Percentiles rank a stretch among this genome's conserved stretches.
These are phyloP conservation scores for Raja brachyura DNA, from an alignment of 2,113 vertebrate genomes.

Conservation along the genomic window DNA sequence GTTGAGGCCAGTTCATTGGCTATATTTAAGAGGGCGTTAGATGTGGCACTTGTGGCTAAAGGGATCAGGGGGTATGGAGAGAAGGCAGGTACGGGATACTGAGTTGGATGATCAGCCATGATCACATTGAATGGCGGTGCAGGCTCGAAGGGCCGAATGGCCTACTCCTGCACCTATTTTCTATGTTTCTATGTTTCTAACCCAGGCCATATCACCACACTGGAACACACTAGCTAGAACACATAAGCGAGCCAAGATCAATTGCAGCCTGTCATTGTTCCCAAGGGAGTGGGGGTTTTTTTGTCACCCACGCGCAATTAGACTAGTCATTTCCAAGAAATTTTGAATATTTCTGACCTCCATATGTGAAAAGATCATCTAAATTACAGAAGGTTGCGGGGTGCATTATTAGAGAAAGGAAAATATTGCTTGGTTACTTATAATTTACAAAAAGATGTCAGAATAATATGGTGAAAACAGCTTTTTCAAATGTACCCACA, in stretches of 20 bases:
- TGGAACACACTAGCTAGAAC: conserved; percentile 16
- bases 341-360: conserved; percentile 26
- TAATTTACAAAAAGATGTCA: conserved; percentile 18
- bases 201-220: neutral
- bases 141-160: too few relatives aligned
- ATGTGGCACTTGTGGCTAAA: too few relatives aligned
- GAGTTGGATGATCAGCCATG: too few relatives aligned
- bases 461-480: neutral
- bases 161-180: too few relatives aligned
- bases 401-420: neutral
- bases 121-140: too few relatives aligned
- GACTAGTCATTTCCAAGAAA: conserved; percentile 23
- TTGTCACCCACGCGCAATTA: conserved; percentile 30
- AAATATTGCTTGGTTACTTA: conserved; percentile 21
- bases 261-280: conserved; percentile 7
- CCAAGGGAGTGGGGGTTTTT: neutral
- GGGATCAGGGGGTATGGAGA: too few relatives aligned
- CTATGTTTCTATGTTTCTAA: too few relatives aligned
- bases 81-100: too few relatives aligned
- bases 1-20: too few relatives aligned
- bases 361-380: conserved; percentile 1
- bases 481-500: conserved; percentile 16
- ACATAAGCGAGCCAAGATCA: conserved; percentile 19
- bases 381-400: neutral
- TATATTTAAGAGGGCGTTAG: too few relatives aligned